phyloP scores from a whole-genome alignment of 2,888 invertebrate genomes.

The Lymantria monacha region DNA sequence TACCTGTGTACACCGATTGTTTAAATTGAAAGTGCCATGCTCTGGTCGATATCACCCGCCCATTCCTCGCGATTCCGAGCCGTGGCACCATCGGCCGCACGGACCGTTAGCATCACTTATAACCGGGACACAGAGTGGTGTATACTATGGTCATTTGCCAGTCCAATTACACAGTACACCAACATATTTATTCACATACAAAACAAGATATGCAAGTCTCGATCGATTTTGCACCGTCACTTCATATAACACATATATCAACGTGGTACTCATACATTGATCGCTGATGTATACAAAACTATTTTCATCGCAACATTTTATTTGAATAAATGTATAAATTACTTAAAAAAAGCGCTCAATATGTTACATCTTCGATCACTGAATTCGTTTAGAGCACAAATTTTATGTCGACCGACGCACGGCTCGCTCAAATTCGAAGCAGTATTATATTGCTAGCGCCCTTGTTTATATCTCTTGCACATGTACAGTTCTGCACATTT shows the following conservation, averaged over 20 bases:
- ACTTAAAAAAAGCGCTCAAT: constrained; percentile 53
- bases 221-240: constrained; percentile 86
- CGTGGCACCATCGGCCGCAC: constrained; percentile 37
- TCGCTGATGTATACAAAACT: constrained; percentile 39
- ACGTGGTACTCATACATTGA: constrained; percentile 41
- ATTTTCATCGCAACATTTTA: constrained; percentile 33
- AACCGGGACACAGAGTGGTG: constrained; percentile 58
- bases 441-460: constrained; percentile 66
- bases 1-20: constrained; percentile 71
- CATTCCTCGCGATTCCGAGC: constrained; percentile 44
- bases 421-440: constrained; percentile 48
- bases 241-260: constrained; percentile 67
- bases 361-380: constrained; percentile 68
- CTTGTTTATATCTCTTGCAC: constrained; percentile 56
- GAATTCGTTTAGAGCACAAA: constrained; percentile 35
- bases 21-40: constrained; percentile 80
- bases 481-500: constrained; percentile 71
- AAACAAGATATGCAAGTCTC: constrained; percentile 67
- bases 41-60: constrained; percentile 73
- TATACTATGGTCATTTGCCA: constrained; percentile 64
- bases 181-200: constrained; percentile 47
- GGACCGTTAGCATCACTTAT: constrained; percentile 45
- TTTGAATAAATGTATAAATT: constrained; percentile 5
- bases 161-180: constrained; percentile 60
- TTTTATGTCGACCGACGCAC: constrained; percentile 36